These are phyloP conservation scores for Phylloscopus trochilus DNA, from an alignment of 2,113 vertebrate genomes.

Conservation along the genomic window DNA sequence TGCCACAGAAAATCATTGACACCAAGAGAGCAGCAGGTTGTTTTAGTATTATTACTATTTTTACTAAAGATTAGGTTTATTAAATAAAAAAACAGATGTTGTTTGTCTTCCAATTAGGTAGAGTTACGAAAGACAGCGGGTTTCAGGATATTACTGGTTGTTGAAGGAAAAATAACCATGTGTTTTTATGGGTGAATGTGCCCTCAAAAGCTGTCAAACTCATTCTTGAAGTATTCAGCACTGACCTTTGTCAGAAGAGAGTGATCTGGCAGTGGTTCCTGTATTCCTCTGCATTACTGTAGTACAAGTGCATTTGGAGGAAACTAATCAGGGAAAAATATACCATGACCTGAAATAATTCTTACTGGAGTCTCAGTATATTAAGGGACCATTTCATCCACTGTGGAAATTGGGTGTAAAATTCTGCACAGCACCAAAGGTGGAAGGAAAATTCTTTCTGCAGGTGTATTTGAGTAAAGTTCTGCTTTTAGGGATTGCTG, in stretches of 20 bases:
- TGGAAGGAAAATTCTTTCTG: not conserved
- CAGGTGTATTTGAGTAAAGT: not conserved
- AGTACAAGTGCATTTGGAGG: not conserved
- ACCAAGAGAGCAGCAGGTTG: not conserved
- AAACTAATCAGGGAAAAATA: not conserved
- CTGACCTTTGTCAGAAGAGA: not conserved
- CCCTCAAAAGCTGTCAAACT: not conserved
- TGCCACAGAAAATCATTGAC: not conserved
- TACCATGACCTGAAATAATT: not conserved
- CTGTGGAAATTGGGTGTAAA: not conserved
- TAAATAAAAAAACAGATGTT: not conserved
- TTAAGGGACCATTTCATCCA: not conserved
- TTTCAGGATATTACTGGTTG: not conserved
- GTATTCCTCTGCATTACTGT: not conserved
- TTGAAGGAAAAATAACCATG: not conserved
- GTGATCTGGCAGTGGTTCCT: not conserved
- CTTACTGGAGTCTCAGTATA: not conserved
- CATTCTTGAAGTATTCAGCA: not conserved
- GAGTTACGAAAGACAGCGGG: not conserved
- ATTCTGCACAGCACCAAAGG: not conserved
- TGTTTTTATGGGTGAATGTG: not conserved
- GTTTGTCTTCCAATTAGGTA: not conserved
- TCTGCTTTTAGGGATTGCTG: not conserved
- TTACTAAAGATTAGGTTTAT: not conserved
- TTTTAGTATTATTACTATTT: not conserved